Base-by-base conservation (phyloP, 2,113 vertebrate genomes). In the Etheostoma spectabile region DNA sequence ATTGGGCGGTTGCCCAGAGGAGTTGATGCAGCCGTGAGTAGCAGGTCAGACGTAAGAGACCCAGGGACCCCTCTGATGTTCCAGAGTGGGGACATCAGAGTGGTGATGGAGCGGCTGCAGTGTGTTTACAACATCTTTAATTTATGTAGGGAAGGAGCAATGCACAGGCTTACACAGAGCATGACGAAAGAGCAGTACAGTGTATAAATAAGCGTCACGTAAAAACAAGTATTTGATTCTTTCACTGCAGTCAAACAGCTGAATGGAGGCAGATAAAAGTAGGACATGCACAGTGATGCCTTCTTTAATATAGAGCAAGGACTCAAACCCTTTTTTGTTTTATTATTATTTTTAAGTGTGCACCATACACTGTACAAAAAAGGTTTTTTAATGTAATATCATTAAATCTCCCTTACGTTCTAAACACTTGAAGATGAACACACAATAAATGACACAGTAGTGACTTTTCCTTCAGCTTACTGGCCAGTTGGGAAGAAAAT, bases 51-150 rank as follows among this genome's bases (percentile, higher is more conserved):
- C 87, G 63, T 83, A 84, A 84, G 84, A 91, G 86, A 91, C 85
- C 86, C 62, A 74, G 83, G 80, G 85, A 91, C 87, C 83, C 79
- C 76, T 92, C 67, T 90, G 88, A 93, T 88, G 90, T 92, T 91
- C 88, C 88, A 69, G 59, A 89, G 84, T 88, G 30, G 30, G 30
- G 30, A 30, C 4, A 30, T 30, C 30, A 30, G 30, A 30, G 30
- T 2, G 30, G 30, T 30, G 88, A 84, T 77, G 89, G 91, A 88
- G 86, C 87, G 77, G 87, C 86, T 79, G 77, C n/a, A 53, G 83
- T 74, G 82, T 95, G 94, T 95, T 95, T 95, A 93, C 49, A 88
- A 88, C 79, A 93, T 92, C 80, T 85, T 92, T 87, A 77, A 86
- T 80, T 88, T 77, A 84, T 68, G 66, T 84, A 76, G 80, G 73